Evolutionary conservation across 2,888 invertebrate genomes (phyloP), one percentile per base, ranked within the genome.

Genomic region (Troilus luridus): DNA sequence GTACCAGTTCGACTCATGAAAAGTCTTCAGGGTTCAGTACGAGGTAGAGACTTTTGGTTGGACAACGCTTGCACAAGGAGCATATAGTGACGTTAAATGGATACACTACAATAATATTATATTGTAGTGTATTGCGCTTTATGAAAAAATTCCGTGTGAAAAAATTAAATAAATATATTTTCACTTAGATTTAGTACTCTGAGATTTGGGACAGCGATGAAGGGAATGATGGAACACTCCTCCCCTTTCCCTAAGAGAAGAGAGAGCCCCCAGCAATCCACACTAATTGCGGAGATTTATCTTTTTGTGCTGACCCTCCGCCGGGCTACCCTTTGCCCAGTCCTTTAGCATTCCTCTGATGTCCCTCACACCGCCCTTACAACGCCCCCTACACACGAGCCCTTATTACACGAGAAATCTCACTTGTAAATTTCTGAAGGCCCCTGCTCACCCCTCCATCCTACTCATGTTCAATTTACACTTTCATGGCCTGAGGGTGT

Each of bases 211-310:
- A 27, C 17, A 19, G 72, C 8, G 17, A 24, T 12, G 6, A 77
- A 77, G 72, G 1, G 41, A 77, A 77, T 27, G 27, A 17, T n/a
- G 21, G 56, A 81, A 56, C 17, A 58, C 17, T n/a, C n/a, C 5
- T n/a, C 41, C 56, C 81, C 21, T 17, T 14, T 14, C 59, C 59
- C 59, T 59, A 59, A 19, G 27, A 24, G 88, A 62, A 24, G 17
- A 24, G 60, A 64, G 62, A 14, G 64, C 19, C 27, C 27, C 41
- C 12, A 19, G 89, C 67, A 89, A 90, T 77, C 90, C 77, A 11
- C 21, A 19, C 91, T 89, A 89, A 91, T 91, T 92, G 91, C 60
- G 41, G 89, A 91, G 91, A 91, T 92, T 91, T 92, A 92, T 92
- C 92, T 92, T 92, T 92, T 91, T 91, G 90, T 90, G 77, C 90